Evolutionary conservation across 35 echinoderm and acorn worm species (phyloP), one percentile per base, ranked within the genome.

Genomic region (Holothuria glaberrima): DNA sequence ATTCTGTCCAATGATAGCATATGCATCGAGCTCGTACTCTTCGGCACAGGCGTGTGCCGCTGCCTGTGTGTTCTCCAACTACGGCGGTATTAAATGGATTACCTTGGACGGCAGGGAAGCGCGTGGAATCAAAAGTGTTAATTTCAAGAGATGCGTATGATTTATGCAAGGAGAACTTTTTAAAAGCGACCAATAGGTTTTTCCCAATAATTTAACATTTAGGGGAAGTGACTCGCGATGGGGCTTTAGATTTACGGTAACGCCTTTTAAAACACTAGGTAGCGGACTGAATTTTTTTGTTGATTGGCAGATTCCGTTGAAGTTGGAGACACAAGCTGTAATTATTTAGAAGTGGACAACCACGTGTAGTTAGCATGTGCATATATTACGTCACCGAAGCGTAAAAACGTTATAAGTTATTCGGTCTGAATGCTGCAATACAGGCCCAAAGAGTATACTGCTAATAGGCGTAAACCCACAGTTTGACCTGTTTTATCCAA

Each of bases 191-290:
- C 80, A 61, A 59, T 84, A 59, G 80, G 61, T 84, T 84, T 63
- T 18, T 38, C 80, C 80, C 80, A 84, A 84, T 84, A 84, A 84
- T 57, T 84, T 84, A 34, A 84, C 80, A 84, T 84, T 84, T 84
- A 84, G 80, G 57, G 80, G 59, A 84, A 63, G 30, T 84, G 80
- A 84, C 80, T 28, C 35, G 44, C 50, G 36, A 50, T 48, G 44
- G 50, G 18, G 80, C 24, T 58, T 84, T 28, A 84, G 59, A 84
- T 84, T 84, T 84, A 84, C 80, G 80, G 58, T 56, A 48, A 84
- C 80, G 80, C 80, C 80, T 84, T 54, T 54, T 54, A 54, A 54
- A 54, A 54, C 50, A 54, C 12, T 54, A 12, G 50, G 9, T 54
- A 0, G 50, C 0, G 50, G 10, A 54, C 50, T 54, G 50, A 54